A percentile compares a stretch with the other conserved stretches of the same genome.
Conservation (phyloP, 2,888 invertebrate species). For the Hyles lineata region DNA sequence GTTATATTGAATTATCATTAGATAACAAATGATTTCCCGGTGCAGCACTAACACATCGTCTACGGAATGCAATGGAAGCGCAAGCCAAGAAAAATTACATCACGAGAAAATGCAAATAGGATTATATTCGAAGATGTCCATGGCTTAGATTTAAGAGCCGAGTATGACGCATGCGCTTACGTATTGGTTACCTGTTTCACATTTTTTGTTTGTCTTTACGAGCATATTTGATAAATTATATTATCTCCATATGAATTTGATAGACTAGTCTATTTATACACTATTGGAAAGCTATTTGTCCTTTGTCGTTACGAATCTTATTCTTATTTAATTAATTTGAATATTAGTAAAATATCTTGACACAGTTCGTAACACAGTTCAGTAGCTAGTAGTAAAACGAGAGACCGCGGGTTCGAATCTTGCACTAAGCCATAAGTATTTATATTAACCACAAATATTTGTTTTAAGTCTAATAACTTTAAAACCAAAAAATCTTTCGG, state of each 20-base stretch:
- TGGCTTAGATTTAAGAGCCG: conserved; percentile 16
- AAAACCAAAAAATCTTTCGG: no score
- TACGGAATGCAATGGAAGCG: conserved; percentile 20
- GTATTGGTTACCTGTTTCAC: background rate
- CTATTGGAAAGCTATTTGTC: background rate
- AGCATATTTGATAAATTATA: background rate
- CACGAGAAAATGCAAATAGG: conserved; percentile 16
- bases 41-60: conserved; percentile 8
- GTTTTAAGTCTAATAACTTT: no score
- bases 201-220: background rate
- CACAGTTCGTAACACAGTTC: no score
- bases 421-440: no score
- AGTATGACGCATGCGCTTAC: conserved; percentile 7
- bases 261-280: background rate
- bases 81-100: conserved; percentile 25
- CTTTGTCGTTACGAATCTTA: background rate
- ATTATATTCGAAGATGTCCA: conserved; percentile 16
- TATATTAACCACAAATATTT: no score
- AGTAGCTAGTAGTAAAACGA: no score
- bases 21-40: conserved; percentile 7
- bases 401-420: no score
- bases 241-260: no score
- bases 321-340: conserved; percentile 6
- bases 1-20: conserved; percentile 14
- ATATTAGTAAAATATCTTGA: background rate